These are phyloP conservation scores for Platynereis dumerilii DNA, from an alignment of 2,888 invertebrate species.

Conservation along the genomic window DNA sequence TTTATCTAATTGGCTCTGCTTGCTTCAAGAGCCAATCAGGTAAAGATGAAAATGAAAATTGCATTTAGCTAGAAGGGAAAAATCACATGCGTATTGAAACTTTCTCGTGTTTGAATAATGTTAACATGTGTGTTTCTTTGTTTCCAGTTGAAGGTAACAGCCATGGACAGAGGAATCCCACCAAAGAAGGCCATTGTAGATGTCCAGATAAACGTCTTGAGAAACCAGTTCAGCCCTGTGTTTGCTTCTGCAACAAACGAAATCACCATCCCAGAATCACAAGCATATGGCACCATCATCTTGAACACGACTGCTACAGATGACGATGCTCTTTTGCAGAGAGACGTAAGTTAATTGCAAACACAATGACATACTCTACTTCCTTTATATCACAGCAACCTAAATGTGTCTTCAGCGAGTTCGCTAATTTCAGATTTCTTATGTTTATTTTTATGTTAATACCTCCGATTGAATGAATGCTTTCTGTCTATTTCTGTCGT, in stretches of 20 bases:
- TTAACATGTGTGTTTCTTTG: background rate
- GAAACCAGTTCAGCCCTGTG: constrained; percentile 41
- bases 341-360: constrained; percentile 24
- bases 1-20: too few species aligned
- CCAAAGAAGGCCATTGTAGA: constrained; percentile 37
- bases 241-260: constrained; percentile 32
- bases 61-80: too few species aligned
- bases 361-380: too few species aligned
- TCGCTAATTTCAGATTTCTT: too few species aligned
- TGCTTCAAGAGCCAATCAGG: too few species aligned
- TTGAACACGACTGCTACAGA: constrained; percentile 39
- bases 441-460: too few species aligned
- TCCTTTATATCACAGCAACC: too few species aligned
- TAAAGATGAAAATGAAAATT: too few species aligned
- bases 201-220: constrained; percentile 43
- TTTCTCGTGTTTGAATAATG: too few species aligned
- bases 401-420: too few species aligned
- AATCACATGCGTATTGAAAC: background rate
- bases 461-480: too few species aligned
- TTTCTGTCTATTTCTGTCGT: too few species aligned
- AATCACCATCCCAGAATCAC: constrained; percentile 20
- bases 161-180: constrained; percentile 40
- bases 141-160: constrained; percentile 41
- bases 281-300: constrained; percentile 27
- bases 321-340: constrained; percentile 23